phyloP scores from a whole-genome alignment of 2,113 vertebrate genomes.

The Thamnophis sirtalis region DNA sequence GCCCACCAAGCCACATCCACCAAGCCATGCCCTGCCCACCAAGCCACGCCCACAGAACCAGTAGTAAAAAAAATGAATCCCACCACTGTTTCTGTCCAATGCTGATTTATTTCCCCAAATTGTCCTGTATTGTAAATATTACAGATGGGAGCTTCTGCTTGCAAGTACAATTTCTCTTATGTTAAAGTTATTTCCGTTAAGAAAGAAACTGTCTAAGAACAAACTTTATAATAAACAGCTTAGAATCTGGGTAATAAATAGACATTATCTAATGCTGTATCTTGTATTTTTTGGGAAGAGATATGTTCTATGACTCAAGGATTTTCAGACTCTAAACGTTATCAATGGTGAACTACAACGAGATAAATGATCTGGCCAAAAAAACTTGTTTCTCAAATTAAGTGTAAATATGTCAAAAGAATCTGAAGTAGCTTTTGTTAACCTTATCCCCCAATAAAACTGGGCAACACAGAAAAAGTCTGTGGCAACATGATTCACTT shows the following conservation, averaged over 20 bases:
- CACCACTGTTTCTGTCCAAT: background rate
- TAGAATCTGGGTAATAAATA: background rate
- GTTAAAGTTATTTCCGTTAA: background rate
- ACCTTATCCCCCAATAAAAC: background rate
- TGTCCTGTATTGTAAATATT: background rate
- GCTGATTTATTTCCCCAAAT: background rate
- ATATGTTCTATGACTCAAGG: background rate
- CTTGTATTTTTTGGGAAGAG: background rate
- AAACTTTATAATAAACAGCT: background rate
- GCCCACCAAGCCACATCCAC: no score
- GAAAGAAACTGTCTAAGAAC: background rate
- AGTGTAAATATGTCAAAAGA: constrained; percentile 2
- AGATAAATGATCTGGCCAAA: background rate
- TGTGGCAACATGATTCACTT: background rate
- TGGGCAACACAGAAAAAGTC: background rate
- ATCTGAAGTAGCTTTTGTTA: background rate
- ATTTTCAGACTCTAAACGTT: background rate
- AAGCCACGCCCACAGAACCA: no score
- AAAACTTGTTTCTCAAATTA: constrained; percentile 12
- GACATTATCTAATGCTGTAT: background rate
- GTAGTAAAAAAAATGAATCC: no score
- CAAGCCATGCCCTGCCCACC: no score
- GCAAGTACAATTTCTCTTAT: background rate
- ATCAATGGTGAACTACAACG: constrained; percentile 2
- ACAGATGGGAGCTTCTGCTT: background rate